Conservation (phyloP, 2,113 vertebrate species). For the Macrotis lagotis region DNA sequence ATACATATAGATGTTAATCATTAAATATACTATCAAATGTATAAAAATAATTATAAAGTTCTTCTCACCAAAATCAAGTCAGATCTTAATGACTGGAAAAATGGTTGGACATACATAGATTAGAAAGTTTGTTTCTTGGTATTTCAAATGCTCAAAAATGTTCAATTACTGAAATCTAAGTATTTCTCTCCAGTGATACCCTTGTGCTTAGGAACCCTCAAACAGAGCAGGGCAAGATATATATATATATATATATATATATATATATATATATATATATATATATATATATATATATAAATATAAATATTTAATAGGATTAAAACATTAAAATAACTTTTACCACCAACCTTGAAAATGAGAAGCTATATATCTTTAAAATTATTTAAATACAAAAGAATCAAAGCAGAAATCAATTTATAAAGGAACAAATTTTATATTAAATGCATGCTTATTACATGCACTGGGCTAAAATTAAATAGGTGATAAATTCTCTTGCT, state of each 20-base stretch:
- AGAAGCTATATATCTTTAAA: not conserved
- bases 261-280: too few species aligned
- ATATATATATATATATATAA: too few species aligned
- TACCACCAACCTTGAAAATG: not conserved
- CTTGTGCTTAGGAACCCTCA: not conserved
- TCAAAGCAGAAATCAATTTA: not conserved
- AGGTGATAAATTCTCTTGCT: not conserved
- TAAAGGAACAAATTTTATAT: not conserved
- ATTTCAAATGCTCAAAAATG: not conserved
- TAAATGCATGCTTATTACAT: not conserved
- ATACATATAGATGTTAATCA: not conserved
- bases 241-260: too few species aligned
- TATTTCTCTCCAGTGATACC: not conserved
- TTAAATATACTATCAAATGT: not conserved
- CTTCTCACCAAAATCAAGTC: too few species aligned
- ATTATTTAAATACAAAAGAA: not conserved
- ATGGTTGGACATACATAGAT: too few species aligned
- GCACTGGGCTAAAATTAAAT: fast-evolving
- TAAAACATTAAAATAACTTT: not conserved
- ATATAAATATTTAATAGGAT: too few species aligned
- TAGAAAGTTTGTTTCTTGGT: not conserved
- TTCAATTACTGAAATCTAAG: not conserved
- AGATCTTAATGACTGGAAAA: too few species aligned
- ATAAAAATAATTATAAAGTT: too few species aligned
- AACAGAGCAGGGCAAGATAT: not conserved